A percentile compares a stretch with the other conserved stretches of the same genome.
These are phyloP conservation scores for Hemiprocne comata DNA, from an alignment of 2,113 vertebrate genomes.

Conservation along the genomic window DNA sequence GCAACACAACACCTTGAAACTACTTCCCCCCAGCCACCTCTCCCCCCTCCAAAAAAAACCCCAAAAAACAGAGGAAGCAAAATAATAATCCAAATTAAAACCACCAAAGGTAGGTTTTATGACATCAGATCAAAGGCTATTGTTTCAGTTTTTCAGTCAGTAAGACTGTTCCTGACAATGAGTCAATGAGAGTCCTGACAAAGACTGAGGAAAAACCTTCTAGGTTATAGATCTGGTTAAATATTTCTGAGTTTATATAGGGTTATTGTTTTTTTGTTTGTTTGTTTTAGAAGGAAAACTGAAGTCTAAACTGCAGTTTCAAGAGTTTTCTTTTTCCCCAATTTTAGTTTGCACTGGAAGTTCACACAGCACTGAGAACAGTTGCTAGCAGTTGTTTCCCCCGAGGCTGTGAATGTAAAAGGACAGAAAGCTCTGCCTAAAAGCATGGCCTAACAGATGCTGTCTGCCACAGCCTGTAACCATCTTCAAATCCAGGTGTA, in stretches of 20 bases:
- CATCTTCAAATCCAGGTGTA: background rate
- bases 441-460: background rate
- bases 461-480: conserved; percentile 8
- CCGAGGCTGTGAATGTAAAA: background rate
- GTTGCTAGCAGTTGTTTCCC: conserved; percentile 3
- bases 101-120: background rate
- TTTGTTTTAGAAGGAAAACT: background rate
- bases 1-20: background rate
- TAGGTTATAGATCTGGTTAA: background rate
- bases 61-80: background rate
- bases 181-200: background rate
- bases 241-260: background rate
- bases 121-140: background rate
- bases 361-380: background rate
- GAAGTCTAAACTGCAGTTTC: background rate
- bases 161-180: background rate
- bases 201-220: background rate
- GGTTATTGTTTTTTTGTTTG: no score
- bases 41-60: background rate
- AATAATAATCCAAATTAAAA: background rate
- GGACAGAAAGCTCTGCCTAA: background rate
- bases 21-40: no score
- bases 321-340: background rate
- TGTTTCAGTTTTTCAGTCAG: background rate
- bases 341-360: background rate